Percentiles rank a stretch among this genome's conserved stretches.
These are phyloP conservation scores for Protobothrops mucrosquamatus DNA, from an alignment of 2,113 vertebrate genomes.

Conservation along the genomic window DNA sequence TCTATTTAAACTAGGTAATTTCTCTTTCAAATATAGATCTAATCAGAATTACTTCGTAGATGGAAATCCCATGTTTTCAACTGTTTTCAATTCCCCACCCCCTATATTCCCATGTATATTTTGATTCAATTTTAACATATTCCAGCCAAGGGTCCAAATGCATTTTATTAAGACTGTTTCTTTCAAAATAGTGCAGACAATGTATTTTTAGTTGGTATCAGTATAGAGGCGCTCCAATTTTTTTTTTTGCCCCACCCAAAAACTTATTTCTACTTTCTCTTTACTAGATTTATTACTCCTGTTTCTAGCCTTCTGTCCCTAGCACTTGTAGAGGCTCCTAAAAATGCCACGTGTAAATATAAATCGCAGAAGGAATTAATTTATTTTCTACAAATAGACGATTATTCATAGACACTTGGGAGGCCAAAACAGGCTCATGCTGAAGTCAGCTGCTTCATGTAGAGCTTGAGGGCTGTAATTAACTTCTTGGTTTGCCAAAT, in stretches of 20 bases:
- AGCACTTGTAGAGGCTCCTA: slow-evolving; percentile 24
- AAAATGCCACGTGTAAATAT: slow-evolving; percentile 34
- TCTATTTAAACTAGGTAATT: neutral
- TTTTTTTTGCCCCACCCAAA: neutral
- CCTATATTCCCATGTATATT: neutral
- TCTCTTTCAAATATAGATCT: neutral
- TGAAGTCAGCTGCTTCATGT: slow-evolving; percentile 56
- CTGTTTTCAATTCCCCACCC: neutral
- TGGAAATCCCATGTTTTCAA: neutral
- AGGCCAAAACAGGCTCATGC: slow-evolving; percentile 53
- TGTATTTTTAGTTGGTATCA: neutral
- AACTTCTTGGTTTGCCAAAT: slow-evolving; percentile 61
- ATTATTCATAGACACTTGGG: slow-evolving; percentile 60
- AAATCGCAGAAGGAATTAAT: slow-evolving; percentile 63
- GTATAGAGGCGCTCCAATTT: neutral
- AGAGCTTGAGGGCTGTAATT: slow-evolving; percentile 63
- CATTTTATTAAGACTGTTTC: neutral
- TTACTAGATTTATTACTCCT: slow-evolving; percentile 9
- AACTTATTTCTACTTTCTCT: neutral
- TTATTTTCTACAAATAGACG: slow-evolving; percentile 67
- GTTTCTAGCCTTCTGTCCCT: neutral
- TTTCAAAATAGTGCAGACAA: fast-evolving
- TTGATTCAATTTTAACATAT: neutral
- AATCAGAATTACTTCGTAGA: neutral
- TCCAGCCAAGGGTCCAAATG: neutral